Evolutionary conservation across 2,797 vertebrate species (phyloP).

Genomic region (Rhynchotus rufescens): DNA sequence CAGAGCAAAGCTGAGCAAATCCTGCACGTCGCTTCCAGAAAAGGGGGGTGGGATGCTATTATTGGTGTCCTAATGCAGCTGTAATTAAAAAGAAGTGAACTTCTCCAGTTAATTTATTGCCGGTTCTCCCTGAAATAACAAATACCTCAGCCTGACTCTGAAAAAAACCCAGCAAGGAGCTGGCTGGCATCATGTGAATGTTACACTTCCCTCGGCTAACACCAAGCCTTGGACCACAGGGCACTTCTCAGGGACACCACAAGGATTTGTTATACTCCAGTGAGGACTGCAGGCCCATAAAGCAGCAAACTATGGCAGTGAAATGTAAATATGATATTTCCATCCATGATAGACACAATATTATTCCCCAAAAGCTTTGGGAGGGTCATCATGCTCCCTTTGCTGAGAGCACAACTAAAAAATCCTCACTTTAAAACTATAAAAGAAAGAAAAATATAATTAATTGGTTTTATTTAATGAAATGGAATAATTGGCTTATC

Average conservation of each 20-base stretch:
- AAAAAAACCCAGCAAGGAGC: neutral
- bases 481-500: neutral
- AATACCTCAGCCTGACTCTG: neutral
- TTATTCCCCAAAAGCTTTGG: neutral
- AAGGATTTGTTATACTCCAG: neutral
- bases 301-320: neutral
- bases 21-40: neutral
- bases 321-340: neutral
- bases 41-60: neutral
- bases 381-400: neutral
- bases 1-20: constrained; percentile 1
- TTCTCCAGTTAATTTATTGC: constrained; percentile 20
- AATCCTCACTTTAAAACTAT: neutral
- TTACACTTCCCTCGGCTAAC: neutral
- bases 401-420: neutral
- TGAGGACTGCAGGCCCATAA: neutral
- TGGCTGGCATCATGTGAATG: neutral
- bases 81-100: neutral
- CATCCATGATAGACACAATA: neutral
- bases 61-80: neutral
- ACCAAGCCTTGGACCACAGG: neutral
- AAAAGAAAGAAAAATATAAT: neutral
- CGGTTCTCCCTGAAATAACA: neutral
- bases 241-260: neutral
- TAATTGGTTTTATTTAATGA: neutral